Base-by-base conservation (phyloP, 2,888 invertebrate genomes). In the Boloria euphrosyne region DNA sequence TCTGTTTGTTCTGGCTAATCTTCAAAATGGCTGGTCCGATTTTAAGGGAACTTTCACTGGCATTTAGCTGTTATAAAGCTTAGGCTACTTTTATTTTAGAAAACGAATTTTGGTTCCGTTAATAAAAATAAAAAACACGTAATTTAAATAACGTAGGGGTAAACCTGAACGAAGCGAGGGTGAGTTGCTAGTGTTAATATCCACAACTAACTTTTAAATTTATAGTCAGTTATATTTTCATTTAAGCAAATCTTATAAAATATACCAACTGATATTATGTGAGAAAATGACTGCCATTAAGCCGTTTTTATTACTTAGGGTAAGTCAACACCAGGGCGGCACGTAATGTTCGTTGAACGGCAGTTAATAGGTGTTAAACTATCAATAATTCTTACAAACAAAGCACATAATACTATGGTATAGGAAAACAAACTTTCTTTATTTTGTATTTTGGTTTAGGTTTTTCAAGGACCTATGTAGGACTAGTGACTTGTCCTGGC, bases 361-460 rank as follows among this genome's bases (percentile, higher is more conserved):
- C 13, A 54, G 49, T 47, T 62, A 62, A 54, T 62, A 62, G 62
- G 54, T 54, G 54, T 62, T 62, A 54, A 54, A 47, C 38, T 59
- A 31, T 62, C 54, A 53, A 62, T 49, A 52, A 17, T 54, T 49
- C 52, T 49, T 54, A 38, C 38, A 47, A 54, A 50, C 49, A 49
- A 16, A 16, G 7, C 16, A 17, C 18, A 17, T 46, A 7, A 31
- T 52, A 18, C 31, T 43, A 31, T 16, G 13, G 49, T n/a, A 17
- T 17, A 16, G 47, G 17, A 59, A 47, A 6, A 47, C 3, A 6
- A n/a, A 2, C 22, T 22, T 22, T 22, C 7, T 18, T 51, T 13
- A 50, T 17, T 17, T 4, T 47, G 3, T 14, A 16, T 47, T 47
- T 47, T 47, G 16, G 14, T 49, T 4, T 49, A 49, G 1, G 2